Conservation (phyloP, 2,113 vertebrate genomes). For the Halcyon malimbica region DNA sequence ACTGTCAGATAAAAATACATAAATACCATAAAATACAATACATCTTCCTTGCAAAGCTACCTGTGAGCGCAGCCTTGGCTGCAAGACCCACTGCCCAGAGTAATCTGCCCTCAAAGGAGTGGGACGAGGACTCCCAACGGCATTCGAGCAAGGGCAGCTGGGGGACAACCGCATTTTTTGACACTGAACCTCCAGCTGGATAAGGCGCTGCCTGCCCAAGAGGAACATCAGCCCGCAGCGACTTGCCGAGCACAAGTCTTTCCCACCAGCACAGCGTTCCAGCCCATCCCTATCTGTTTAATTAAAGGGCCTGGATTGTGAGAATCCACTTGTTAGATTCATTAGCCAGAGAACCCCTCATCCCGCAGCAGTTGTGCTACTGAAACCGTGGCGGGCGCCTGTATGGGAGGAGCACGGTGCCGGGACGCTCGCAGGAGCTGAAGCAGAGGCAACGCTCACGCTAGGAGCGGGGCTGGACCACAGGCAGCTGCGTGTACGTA, state of each 20-base stretch:
- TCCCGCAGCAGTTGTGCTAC: slow-evolving; percentile 58
- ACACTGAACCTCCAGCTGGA: too few species aligned
- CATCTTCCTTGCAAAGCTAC: neutral
- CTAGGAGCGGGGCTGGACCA: neutral
- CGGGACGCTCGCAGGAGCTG: fast-evolving
- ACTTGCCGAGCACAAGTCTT: slow-evolving; percentile 27
- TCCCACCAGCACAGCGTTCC: slow-evolving; percentile 11
- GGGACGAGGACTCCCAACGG: fast-evolving
- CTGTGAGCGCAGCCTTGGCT: neutral
- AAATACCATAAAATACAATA: neutral
- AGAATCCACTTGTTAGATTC: slow-evolving; percentile 68
- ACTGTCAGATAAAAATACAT: neutral
- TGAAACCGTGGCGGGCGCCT: neutral
- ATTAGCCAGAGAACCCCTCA: slow-evolving; percentile 57
- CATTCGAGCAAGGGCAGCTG: fast-evolving
- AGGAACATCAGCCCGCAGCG: neutral
- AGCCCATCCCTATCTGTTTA: slow-evolving; percentile 64
- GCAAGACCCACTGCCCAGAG: neutral
- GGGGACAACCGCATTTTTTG: neutral
- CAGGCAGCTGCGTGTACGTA: neutral
- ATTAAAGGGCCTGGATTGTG: slow-evolving; percentile 66
- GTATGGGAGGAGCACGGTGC: neutral
- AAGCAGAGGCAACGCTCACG: neutral
- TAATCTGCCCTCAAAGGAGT: neutral
- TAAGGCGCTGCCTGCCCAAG: neutral